Base-by-base conservation (phyloP, 2,113 vertebrate genomes). In the Antechinus stuartii region DNA sequence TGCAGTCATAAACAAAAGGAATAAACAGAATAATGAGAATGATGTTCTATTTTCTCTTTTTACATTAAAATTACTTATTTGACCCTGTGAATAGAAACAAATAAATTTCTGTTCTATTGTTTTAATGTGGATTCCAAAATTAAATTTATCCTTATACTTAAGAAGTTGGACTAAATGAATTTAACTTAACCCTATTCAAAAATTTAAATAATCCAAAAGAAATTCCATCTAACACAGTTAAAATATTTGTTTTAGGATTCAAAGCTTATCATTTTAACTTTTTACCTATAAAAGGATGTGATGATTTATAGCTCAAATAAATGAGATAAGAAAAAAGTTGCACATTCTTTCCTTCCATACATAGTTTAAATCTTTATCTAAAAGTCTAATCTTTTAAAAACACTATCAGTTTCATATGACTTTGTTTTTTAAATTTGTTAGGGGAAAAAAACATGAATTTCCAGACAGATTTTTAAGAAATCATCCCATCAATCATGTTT, bases 401-500 rank as follows among this genome's bases (percentile, higher is more conserved):
- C 54, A 54, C 91, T 84, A 97, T 92, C 95, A 97, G 92, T 50
- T 47, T 96, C 92, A 96, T 92, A 90, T 27, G 10, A 42, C 35
- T 97, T 90, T 90, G 47, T 90, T 93, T 57, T 54, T 93, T 94
- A 96, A 42, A 90, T 49, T 95, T 95, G 53, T 30, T 55, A 95
- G 46, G 14, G 14, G 55, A 57, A 42, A 26, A 46, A 3, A 49
- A n/a, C 96, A 91, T 96, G 93, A 96, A 98, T 98, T 98, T 98
- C 97, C 95, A 98, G 96, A 94, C 91, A 97, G 97, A 98, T 98
- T 97, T 97, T 96, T 97, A 97, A 98, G 97, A 98, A 98, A 97
- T 97, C 97, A 98, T 97, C 94, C 96, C 98, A 98, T 99, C 98
- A 99, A 98, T 99, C 98, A 98, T 96, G 97, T 97, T 54, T 97